Evolutionary conservation across 2,113 vertebrate species (phyloP).

Genomic region (Saguinus midas): DNA sequence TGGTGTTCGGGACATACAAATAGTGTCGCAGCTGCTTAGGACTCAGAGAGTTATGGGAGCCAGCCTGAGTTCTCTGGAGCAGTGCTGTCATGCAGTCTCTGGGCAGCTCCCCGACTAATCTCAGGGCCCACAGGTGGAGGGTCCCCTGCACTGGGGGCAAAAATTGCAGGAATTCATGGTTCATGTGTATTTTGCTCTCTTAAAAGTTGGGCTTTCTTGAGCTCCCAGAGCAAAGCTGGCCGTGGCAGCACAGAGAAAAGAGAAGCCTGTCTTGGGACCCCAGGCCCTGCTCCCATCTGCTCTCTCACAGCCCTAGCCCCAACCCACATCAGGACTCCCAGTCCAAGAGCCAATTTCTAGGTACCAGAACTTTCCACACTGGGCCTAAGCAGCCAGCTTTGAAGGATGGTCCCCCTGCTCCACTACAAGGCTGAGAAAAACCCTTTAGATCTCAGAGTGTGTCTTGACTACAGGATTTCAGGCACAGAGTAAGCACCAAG

Average conservation of each 20-base stretch:
- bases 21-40: neutral
- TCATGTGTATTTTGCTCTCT: neutral
- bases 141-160: too few relatives aligned
- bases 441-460: neutral
- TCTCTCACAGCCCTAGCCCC: too few relatives aligned
- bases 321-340: rapidly evolving
- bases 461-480: neutral
- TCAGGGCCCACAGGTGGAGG: too few relatives aligned
- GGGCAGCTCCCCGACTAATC: too few relatives aligned
- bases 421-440: neutral
- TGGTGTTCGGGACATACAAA: neutral
- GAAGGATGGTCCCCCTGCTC: neutral
- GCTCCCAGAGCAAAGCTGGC: neutral
- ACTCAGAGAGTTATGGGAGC: neutral
- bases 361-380: neutral
- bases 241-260: neutral
- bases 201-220: neutral
- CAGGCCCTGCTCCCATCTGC: too few relatives aligned
- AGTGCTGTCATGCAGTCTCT: too few relatives aligned
- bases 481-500: neutral
- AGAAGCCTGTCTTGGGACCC: neutral
- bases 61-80: too few relatives aligned
- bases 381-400: neutral
- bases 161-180: neutral
- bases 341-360: neutral